Base-by-base conservation (phyloP, 2,888 invertebrate genomes). In the Harpagoxenus sublaevis region DNA sequence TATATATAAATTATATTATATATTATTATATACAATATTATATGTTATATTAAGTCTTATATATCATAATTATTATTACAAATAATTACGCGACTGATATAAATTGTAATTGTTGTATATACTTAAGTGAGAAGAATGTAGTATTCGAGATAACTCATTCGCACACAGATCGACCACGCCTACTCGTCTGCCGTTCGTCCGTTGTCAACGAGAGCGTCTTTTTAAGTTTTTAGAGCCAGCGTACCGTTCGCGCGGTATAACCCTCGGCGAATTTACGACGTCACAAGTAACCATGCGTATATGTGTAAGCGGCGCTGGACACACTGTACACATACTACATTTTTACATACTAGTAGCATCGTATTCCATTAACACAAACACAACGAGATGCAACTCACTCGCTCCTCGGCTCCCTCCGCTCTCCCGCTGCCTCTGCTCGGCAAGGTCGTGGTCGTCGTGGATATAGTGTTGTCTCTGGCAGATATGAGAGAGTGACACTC, bases 401-500 rank as follows among this genome's bases (percentile, higher is more conserved):
- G n/a, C 65, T 65, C 28, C 42, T 48, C 68, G 15, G n/a, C 9
- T 45, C 23, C 23, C 23, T 23, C 23, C 23, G 45, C 9, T 42
- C 23, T 35, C 35, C 35, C 4, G 35, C 35, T 35, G 42, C 42
- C 9, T 2, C 15, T 79, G 45, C 57, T 57, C 48, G 77, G 86
- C 84, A 88, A 89, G 90, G 90, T 90, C 90, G 88, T 77, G 89
- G 89, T 23, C 23, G 23, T 23, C 23, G 23, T 23, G 23, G 23
- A 23, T 23, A 90, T 85, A 87, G 75, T 60, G 88, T 78, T 85
- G 86, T 84, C 84, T 82, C 84, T 83, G 68, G 77, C 78, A 86
- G 88, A 90, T 90, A 90, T 85, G 86, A 85, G 15, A 68, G 84
- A 88, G 82, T 89, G 89, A 90, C 88, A 89, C 86, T 88, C 84